phyloP scores from a whole-genome alignment of 2,888 invertebrate genomes.

The Scelioninae gen. 2 region DNA sequence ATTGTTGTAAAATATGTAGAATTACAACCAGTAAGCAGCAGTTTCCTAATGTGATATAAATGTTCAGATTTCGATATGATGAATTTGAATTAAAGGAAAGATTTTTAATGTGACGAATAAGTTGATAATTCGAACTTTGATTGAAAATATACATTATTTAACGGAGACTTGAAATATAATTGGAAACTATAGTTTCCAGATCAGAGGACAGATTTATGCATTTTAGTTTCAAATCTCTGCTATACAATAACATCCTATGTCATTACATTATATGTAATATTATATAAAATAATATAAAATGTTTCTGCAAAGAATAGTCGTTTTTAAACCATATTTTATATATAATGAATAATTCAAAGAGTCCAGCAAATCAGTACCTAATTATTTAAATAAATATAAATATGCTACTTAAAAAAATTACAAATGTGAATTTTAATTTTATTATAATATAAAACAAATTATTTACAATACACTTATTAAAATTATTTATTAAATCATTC shows the following conservation, averaged over 20 bases:
- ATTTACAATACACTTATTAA: constrained; percentile 35
- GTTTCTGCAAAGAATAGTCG: background rate
- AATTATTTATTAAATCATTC: background rate
- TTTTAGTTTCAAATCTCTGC: no score
- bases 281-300: constrained; percentile 25
- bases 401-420: background rate
- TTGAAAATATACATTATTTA: background rate
- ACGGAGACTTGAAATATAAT: no score
- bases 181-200: no score
- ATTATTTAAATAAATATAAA: background rate
- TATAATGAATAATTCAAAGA: no score
- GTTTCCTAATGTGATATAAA: background rate
- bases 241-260: background rate
- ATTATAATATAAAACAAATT: constrained; percentile 39
- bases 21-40: background rate
- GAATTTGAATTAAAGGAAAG: no score
- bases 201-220: no score
- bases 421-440: constrained; percentile 17
- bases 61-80: background rate
- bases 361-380: background rate
- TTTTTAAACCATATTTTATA: no score
- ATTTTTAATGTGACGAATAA: no score
- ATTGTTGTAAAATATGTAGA: background rate
- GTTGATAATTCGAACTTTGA: background rate
- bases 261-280: constrained; percentile 16